These are phyloP conservation scores for Podilymbus podiceps DNA, from an alignment of 2,113 vertebrate genomes.

Conservation along the genomic window DNA sequence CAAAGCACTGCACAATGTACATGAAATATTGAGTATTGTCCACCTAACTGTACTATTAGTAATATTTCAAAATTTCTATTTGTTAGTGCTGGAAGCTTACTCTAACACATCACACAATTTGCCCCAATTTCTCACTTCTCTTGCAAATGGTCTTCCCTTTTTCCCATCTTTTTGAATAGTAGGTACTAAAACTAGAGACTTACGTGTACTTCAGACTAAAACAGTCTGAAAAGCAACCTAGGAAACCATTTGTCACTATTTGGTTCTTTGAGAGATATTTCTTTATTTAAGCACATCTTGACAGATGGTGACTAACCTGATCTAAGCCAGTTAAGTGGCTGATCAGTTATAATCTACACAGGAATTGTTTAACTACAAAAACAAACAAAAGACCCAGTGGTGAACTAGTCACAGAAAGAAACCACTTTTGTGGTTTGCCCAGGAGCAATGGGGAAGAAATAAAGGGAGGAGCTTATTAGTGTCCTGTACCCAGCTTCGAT, in stretches of 20 bases:
- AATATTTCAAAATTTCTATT: neutral
- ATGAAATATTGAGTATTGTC: neutral
- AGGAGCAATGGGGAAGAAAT: neutral
- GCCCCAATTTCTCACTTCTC: neutral
- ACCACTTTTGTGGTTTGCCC: neutral
- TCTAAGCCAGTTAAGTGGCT: neutral
- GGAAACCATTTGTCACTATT: neutral
- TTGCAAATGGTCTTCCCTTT: neutral
- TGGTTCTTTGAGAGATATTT: neutral
- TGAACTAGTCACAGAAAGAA: neutral
- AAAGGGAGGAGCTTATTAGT: neutral
- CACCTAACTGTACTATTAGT: neutral
- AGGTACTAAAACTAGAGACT: neutral
- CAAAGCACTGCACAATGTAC: neutral
- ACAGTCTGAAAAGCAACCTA: neutral
- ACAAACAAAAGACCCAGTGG: neutral
- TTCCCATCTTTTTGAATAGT: neutral
- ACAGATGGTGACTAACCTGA: neutral
- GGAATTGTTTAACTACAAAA: neutral
- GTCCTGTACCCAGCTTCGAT: neutral
- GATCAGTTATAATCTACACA: neutral
- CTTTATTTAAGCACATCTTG: neutral
- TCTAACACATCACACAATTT: neutral
- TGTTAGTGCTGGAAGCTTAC: neutral
- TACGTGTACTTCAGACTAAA: no score